A percentile compares a stretch with the other conserved stretches of the same genome.
Evolutionary conservation across 2,888 invertebrate species (phyloP).

Genomic region (Podotricha telesiphe): DNA sequence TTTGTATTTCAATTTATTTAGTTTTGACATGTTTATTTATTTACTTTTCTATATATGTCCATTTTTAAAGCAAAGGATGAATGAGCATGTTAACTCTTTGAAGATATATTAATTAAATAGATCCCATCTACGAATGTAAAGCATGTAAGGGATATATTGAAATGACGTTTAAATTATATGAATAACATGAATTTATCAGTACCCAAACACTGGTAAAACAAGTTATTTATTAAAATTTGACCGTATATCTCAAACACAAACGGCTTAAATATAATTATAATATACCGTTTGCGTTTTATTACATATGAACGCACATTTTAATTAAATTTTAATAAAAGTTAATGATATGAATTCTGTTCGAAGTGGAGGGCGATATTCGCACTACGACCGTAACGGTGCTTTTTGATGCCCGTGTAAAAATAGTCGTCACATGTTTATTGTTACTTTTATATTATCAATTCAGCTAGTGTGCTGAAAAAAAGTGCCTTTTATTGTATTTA

Average conservation of each 20-base stretch:
- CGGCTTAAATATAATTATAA: constrained; percentile 28
- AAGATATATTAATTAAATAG: constrained; percentile 36
- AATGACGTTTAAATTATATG: constrained; percentile 33
- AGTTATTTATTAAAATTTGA: constrained; percentile 23
- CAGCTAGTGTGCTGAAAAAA: constrained; percentile 46
- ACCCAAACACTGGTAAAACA: constrained; percentile 24
- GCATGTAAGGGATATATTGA: constrained; percentile 26
- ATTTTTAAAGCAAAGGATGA: constrained; percentile 18
- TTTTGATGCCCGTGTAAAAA: constrained; percentile 30
- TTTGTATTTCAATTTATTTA: constrained; percentile 35
- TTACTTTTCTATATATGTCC: constrained; percentile 11
- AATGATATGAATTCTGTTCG: constrained; percentile 28
- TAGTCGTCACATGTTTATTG: constrained; percentile 20
- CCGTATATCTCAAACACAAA: constrained; percentile 24
- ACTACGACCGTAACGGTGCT: constrained; percentile 33
- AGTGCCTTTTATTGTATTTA: constrained; percentile 63
- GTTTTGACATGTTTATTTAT: constrained; percentile 27
- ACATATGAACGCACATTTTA: constrained; percentile 36
- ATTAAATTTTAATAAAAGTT: constrained; percentile 32
- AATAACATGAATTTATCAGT: constrained; percentile 33
- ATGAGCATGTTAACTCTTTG: constrained; percentile 33
- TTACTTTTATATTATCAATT: constrained; percentile 31
- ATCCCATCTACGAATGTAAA: constrained; percentile 32
- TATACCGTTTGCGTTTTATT: constrained; percentile 33
- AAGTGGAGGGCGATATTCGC: constrained; percentile 31